Conservation (phyloP, 2,113 vertebrate genomes). For the Tetraodon nigroviridis region DNA sequence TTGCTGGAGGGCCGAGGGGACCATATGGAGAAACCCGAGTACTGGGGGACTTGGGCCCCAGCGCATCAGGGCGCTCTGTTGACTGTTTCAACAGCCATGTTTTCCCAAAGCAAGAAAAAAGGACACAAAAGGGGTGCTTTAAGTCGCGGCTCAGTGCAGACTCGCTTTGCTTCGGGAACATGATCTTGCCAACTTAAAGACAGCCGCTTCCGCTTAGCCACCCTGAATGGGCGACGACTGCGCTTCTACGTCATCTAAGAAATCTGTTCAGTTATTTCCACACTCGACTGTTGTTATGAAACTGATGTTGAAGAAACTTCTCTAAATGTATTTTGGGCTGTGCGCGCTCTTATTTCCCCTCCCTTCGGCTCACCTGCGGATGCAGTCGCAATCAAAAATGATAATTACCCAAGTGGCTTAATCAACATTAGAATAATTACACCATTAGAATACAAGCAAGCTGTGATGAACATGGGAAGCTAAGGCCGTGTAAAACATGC, state of each 20-base stretch:
- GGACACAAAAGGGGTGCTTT: conserved; percentile 61
- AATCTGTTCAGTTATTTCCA: neutral
- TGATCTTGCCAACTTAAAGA: conserved; percentile 37
- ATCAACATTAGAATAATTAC: conserved; percentile 72
- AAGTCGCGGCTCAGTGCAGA: conserved; percentile 50
- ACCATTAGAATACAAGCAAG: conserved; percentile 61
- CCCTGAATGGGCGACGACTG: conserved; percentile 1
- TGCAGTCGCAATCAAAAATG: conserved; percentile 64
- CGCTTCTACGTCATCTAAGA: too few relatives aligned
- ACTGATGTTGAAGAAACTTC: neutral
- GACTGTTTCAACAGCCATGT: conserved; percentile 75
- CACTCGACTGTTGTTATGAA: neutral
- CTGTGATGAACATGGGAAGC: conserved; percentile 53
- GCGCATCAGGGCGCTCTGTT: conserved; percentile 66
- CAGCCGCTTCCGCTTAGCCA: conserved; percentile 2
- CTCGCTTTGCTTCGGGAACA: conserved; percentile 37
- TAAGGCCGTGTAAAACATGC: conserved; percentile 65
- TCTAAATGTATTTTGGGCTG: conserved; percentile 27
- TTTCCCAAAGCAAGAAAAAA: conserved; percentile 75
- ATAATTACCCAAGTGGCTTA: conserved; percentile 69
- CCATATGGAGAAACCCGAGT: conserved; percentile 70
- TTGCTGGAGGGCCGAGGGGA: conserved; percentile 41
- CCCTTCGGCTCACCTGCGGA: conserved; percentile 54
- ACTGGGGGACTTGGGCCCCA: conserved; percentile 49
- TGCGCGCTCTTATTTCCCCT: conserved; percentile 15